These are phyloP conservation scores for Cyrtonyx montezumae DNA, from an alignment of 2,113 vertebrate species.

Conservation along the genomic window DNA sequence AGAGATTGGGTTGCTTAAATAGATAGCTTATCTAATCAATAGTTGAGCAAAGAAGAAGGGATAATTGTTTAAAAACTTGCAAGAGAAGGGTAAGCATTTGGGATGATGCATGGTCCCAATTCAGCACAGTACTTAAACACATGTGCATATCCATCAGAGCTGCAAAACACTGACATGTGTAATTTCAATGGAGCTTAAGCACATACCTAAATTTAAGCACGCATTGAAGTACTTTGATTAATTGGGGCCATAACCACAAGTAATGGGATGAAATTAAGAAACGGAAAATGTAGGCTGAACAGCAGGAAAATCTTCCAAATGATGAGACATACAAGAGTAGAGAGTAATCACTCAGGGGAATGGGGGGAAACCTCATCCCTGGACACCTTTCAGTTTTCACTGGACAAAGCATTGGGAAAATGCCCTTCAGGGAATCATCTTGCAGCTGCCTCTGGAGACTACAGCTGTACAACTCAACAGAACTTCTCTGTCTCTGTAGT, in stretches of 20 bases:
- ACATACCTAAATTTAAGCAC: background rate
- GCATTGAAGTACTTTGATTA: constrained; percentile 21
- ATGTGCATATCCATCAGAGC: background rate
- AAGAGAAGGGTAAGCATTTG: constrained; percentile 34
- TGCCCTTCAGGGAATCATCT: background rate
- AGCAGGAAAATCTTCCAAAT: constrained; percentile 31
- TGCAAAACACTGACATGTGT: rapidly evolving
- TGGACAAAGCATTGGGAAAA: constrained; percentile 31
- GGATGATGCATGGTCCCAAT: background rate
- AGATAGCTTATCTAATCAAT: constrained; percentile 43
- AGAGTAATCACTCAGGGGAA: constrained; percentile 50
- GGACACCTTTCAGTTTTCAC: constrained; percentile 21
- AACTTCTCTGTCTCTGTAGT: background rate
- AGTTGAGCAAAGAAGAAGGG: constrained; percentile 26
- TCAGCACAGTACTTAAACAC: constrained; percentile 20
- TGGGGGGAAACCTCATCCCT: constrained; percentile 41
- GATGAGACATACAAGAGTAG: background rate
- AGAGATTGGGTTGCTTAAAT: constrained; percentile 32
- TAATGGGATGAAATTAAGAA: constrained; percentile 47
- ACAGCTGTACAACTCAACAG: background rate
- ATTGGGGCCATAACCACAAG: constrained; percentile 3
- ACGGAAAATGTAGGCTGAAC: constrained; percentile 17
- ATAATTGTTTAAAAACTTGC: constrained; percentile 42
- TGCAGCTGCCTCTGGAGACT: background rate
- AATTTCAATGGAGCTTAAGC: background rate